Evolutionary conservation across 2,888 invertebrate genomes (phyloP), one percentile per base, ranked within the genome.

Genomic region (Heterodera filipjevi): DNA sequence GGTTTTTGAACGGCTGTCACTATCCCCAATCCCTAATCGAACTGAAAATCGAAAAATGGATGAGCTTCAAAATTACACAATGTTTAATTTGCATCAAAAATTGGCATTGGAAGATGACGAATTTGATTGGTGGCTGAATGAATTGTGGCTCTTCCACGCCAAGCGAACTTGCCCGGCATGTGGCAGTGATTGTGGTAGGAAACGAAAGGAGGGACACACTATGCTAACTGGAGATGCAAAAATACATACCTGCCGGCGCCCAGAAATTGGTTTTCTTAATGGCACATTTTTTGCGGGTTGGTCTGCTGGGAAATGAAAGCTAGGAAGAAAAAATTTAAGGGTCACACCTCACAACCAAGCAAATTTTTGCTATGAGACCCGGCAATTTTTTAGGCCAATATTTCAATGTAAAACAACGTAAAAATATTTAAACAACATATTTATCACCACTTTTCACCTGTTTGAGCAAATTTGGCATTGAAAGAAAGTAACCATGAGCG

Each of bases 51-150:
- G 12, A 49, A 44, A 44, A 44, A 49, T 49, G 46, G 46, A 68
- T 35, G 68, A 68, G 39, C 68, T 68, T 2, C 68, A 68, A 68
- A 68, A 68, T 66, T 66, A 32, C 33, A 66, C 33, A 35, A 35
- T 68, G 16, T 35, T 19, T 22, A 39, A 68, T 39, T 68, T 71
- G 32, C 22, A 71, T 71, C 16, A 35, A 39, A 71, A 71, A 71
- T 16, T 71, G 32, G 30, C 16, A 33, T 35, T 71, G 71, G 53
- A 14, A 19, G 39, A 71, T 33, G 53, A 71, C 1, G 71, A 71
- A 32, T 71, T 71, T 32, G 71, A 71, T 71, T 12, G 49, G 53
- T 71, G 71, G 71, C 71, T 71, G 27, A 46, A 27, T 19, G 71
- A 32, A 12, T 46, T 71, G 27, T 27, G 71, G 46, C 71, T 71